These are phyloP conservation scores for Xestia xanthographa DNA, from an alignment of 2,888 invertebrate species.

Conservation along the genomic window DNA sequence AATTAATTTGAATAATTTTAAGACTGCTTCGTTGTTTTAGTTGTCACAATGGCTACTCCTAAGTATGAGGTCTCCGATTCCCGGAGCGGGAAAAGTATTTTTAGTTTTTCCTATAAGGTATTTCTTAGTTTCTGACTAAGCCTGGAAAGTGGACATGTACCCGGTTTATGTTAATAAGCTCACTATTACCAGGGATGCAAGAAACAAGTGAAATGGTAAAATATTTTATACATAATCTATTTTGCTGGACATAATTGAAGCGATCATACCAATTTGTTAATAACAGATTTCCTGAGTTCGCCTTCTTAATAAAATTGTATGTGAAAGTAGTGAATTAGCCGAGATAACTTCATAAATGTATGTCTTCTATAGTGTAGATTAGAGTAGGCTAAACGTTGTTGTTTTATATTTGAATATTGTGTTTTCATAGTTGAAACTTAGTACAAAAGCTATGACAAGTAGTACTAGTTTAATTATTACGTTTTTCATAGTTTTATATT, in stretches of 20 bases:
- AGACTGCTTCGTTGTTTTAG: neutral
- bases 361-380: no score
- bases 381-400: no score
- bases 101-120: neutral
- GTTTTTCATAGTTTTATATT: no score
- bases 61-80: neutral
- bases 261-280: neutral
- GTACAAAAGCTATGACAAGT: no score
- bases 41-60: neutral
- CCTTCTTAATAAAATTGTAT: neutral
- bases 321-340: neutral
- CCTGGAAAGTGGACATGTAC: neutral
- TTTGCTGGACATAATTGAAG: neutral
- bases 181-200: neutral
- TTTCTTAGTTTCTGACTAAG: no score
- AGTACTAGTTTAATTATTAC: no score
- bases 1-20: no score
- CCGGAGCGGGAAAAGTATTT: no score
- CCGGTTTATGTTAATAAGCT: neutral
- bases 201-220: neutral
- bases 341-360: neutral
- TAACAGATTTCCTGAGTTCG: no score
- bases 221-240: neutral
- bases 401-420: no score
- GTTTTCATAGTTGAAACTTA: no score